Evolutionary conservation across 2,888 invertebrate genomes (phyloP).

Genomic region (Pomacea canaliculata): DNA sequence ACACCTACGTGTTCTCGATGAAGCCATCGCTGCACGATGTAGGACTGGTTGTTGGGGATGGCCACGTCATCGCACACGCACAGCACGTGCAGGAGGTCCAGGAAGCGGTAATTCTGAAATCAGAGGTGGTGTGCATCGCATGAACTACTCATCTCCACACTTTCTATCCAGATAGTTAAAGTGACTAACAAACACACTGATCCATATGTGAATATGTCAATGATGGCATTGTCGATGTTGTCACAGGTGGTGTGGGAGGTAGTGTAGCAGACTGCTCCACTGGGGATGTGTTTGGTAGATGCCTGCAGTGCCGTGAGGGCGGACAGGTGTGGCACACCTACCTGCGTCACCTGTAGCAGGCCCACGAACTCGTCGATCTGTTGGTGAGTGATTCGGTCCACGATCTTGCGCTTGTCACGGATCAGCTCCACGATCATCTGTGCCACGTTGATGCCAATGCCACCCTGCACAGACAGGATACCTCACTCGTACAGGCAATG

Average conservation of each 20-base stretch:
- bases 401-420: constrained; percentile 68
- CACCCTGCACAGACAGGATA: constrained; percentile 55
- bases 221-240: too few relatives aligned
- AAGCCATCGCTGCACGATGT: constrained; percentile 68
- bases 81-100: constrained; percentile 67
- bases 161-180: too few relatives aligned
- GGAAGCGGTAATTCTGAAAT: constrained; percentile 65
- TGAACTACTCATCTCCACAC: too few relatives aligned
- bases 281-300: too few relatives aligned
- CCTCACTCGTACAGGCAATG: background rate
- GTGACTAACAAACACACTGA: too few relatives aligned
- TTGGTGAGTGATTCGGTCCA: constrained; percentile 66
- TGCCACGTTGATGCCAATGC: constrained; percentile 69
- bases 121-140: background rate
- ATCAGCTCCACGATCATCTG: constrained; percentile 70
- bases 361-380: constrained; percentile 68
- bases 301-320: too few relatives aligned
- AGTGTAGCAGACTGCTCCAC: too few relatives aligned
- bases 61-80: constrained; percentile 69
- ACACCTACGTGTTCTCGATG: constrained; percentile 59
- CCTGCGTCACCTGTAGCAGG: constrained; percentile 64
- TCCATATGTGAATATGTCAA: too few relatives aligned
- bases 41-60: constrained; percentile 69
- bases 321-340: constrained; percentile 29
- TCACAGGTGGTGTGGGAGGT: too few relatives aligned